Evolutionary conservation across 2,888 invertebrate genomes (phyloP).

Genomic region (Cerceris rybyensis): DNA sequence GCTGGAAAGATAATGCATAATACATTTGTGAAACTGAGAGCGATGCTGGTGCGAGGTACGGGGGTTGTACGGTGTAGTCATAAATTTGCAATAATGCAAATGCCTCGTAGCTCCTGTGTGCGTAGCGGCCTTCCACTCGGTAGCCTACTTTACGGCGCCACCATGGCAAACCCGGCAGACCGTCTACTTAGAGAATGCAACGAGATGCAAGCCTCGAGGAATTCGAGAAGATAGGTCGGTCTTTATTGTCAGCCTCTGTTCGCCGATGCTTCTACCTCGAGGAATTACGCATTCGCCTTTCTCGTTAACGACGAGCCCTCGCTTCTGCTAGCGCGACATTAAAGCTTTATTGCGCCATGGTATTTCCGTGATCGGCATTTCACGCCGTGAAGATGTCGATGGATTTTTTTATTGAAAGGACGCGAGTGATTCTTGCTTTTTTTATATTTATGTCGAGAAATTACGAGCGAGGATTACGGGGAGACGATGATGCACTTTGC

Average conservation of each 20-base stretch:
- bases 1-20: slow-evolving; percentile 81
- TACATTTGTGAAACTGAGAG: slow-evolving; percentile 75
- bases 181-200: slow-evolving; percentile 44
- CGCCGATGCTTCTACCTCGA: slow-evolving; percentile 7
- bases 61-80: slow-evolving; percentile 72
- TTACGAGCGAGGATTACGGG: too few relatives aligned
- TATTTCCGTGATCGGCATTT: slow-evolving; percentile 50
- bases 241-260: slow-evolving; percentile 42
- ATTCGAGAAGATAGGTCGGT: slow-evolving; percentile 29
- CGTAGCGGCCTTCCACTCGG: slow-evolving; percentile 67
- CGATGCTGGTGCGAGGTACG: slow-evolving; percentile 46
- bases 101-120: slow-evolving; percentile 67
- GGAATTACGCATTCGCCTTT: slow-evolving; percentile 26
- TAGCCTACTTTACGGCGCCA: slow-evolving; percentile 72
- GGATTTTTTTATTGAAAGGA: too few relatives aligned
- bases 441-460: too few relatives aligned
- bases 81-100: slow-evolving; percentile 81
- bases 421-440: too few relatives aligned
- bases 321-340: slow-evolving; percentile 48
- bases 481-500: too few relatives aligned
- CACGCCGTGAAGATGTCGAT: neutral
- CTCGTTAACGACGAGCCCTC: slow-evolving; percentile 8
- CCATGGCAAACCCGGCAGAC: slow-evolving; percentile 48
- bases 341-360: slow-evolving; percentile 52
- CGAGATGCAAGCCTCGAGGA: slow-evolving; percentile 50